Base-by-base conservation (phyloP, 2,797 vertebrate species). In the Lemur catta region DNA sequence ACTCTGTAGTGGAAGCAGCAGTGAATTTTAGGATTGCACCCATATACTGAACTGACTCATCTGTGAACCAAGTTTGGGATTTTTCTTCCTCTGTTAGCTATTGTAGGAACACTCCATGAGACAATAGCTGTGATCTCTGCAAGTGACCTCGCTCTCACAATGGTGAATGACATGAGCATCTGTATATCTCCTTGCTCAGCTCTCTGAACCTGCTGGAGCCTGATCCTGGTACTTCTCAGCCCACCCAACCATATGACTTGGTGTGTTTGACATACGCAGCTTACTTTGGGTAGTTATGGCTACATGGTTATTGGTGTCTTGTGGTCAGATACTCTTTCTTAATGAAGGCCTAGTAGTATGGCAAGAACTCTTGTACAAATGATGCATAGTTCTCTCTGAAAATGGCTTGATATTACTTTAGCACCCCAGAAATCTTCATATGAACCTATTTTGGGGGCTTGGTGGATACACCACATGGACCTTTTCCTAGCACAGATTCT, bases 181-280 rank as follows among this genome's bases (percentile, higher is more conserved):
- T 48, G 1, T 7, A 1, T 57, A 14, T 50, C 28, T 57, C n/a
- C 43, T 48, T 0, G 26, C n/a, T 1, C 4, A 65, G n/a, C 48
- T 74, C 61, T 67, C 6, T 8, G 13, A 57, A 67, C 4, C 5
- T 30, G 28, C 48, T 41, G 43, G n/a, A 75, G n/a, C 22, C 33
- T 12, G 7, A n/a, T 50, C 20, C 35, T 90, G 48, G 7, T 55
- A 75, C 67, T 74, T 74, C n/a, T 50, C 6, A 52, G 11, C 4
- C 65, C 26, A 41, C 9, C 7, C 4, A 28, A n/a, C 63, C 41
- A 43, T 18, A 4, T 24, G 17, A 81, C 38, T 50, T 67, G 5
- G n/a, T 26, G 2, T 48, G 20, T 55, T 38, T 90, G 74, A 43
- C 8, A 80, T 65, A 28, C 0, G 10, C 46, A 92, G 33, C 7